A percentile compares a stretch with the other conserved stretches of the same genome.
These are phyloP conservation scores for Phymorhynchus buccinoides DNA, from an alignment of 1,140 invertebrate genomes.

Conservation along the genomic window DNA sequence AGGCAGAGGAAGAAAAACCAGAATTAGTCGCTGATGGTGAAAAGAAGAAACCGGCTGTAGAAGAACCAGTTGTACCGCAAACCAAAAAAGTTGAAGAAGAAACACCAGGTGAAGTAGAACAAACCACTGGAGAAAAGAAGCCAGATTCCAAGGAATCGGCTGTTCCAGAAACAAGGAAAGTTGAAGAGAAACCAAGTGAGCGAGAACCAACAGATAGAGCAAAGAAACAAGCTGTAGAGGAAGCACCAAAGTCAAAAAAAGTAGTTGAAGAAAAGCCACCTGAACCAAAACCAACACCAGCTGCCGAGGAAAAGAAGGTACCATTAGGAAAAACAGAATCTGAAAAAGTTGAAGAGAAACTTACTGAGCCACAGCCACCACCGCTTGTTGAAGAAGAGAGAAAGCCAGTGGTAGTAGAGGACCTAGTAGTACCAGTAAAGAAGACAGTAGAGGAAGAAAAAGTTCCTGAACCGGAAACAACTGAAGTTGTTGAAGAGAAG, in stretches of 20 bases:
- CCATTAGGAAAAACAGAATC: not conserved
- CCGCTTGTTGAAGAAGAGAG: slow-evolving; percentile 27
- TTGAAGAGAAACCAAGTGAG: slow-evolving; percentile 7
- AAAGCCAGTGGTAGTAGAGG: not conserved
- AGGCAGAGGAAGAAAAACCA: slow-evolving; percentile 28
- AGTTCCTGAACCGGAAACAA: not conserved
- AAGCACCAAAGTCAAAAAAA: slow-evolving; percentile 22
- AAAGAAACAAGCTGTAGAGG: slow-evolving; percentile 86
- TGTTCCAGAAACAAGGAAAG: slow-evolving; percentile 18
- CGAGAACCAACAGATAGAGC: slow-evolving; percentile 8
- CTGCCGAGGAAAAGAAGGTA: slow-evolving; percentile 23
- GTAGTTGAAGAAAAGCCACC: slow-evolving; percentile 21
- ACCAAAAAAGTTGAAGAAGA: not conserved
- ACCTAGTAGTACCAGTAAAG: slow-evolving; percentile 80
- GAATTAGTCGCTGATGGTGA: not conserved
- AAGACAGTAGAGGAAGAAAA: slow-evolving; percentile 20
- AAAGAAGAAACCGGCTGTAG: not conserved
- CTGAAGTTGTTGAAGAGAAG: slow-evolving; percentile 27
- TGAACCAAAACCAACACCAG: slow-evolving; percentile 56
- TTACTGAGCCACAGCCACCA: not conserved
- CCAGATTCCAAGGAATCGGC: not conserved
- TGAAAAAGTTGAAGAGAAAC: slow-evolving; percentile 2
- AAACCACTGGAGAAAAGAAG: not conserved
- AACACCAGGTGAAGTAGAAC: not conserved
- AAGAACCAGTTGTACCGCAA: not conserved